phyloP scores from a whole-genome alignment of 2,888 invertebrate species.

The Poecilus cupreus region DNA sequence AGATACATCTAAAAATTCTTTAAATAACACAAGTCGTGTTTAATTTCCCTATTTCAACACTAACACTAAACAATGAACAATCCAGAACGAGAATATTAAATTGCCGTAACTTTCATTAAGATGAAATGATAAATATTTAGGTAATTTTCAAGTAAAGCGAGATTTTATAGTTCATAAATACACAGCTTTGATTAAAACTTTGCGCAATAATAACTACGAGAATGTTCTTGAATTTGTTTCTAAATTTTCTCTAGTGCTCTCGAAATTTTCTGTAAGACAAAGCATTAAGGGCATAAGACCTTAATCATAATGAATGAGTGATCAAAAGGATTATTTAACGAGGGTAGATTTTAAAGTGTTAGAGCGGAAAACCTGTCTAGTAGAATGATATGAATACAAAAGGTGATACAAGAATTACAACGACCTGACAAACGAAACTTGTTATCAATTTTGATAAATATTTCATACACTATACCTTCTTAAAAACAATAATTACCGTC shows the following conservation, averaged over 20 bases:
- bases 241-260: neutral
- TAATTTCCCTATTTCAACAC: neutral
- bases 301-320: constrained; percentile 42
- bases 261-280: neutral
- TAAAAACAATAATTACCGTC: too few relatives aligned
- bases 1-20: constrained; percentile 1
- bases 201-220: neutral
- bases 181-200: neutral
- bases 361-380: neutral
- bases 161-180: neutral
- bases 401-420: neutral
- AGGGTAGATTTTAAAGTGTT: constrained; percentile 34
- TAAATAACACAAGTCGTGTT: constrained; percentile 18
- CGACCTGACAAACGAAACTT: neutral
- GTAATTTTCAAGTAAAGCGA: neutral
- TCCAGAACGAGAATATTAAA: too few relatives aligned
- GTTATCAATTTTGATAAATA: too few relatives aligned
- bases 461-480: too few relatives aligned
- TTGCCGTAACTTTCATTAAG: too few relatives aligned
- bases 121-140: too few relatives aligned
- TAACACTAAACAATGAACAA: neutral
- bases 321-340: constrained; percentile 40
- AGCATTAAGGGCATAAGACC: constrained; percentile 5
- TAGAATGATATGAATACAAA: constrained; percentile 16
- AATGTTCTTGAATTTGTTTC: neutral